Percentiles rank a stretch among this genome's conserved stretches.
Evolutionary conservation across 2,888 invertebrate species (phyloP).

Genomic region (Lepas anatifera): DNA sequence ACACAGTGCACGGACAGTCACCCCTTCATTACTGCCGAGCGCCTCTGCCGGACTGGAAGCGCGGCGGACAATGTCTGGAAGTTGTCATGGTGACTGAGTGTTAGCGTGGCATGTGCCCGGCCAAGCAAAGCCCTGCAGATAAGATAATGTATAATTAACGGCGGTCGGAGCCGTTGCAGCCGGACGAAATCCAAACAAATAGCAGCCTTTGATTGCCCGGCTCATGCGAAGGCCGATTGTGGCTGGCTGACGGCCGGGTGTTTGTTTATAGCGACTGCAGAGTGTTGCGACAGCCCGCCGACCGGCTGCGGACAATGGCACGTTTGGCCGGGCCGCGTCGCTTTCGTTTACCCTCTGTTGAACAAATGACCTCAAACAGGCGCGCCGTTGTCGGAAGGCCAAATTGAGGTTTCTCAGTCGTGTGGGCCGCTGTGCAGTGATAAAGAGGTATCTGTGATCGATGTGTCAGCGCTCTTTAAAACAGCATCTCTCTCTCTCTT

Average conservation of each 20-base stretch:
- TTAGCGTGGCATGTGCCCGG: neutral
- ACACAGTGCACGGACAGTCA: no score
- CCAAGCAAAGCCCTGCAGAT: neutral
- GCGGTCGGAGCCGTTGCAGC: neutral
- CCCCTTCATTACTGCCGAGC: neutral
- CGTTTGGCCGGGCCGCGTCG: neutral
- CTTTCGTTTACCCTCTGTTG: neutral
- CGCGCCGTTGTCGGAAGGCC: neutral
- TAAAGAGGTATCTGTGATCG: neutral
- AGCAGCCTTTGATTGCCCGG: neutral
- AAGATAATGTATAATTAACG: conserved; percentile 11
- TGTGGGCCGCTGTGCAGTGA: neutral
- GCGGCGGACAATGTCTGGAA: conserved; percentile 5
- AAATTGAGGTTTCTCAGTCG: neutral
- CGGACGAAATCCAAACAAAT: neutral
- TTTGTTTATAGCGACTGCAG: neutral
- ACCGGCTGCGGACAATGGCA: neutral
- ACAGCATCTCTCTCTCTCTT: no score
- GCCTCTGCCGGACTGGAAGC: no score
- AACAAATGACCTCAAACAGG: neutral
- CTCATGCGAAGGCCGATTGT: neutral
- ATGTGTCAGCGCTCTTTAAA: no score
- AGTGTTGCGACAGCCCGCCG: neutral
- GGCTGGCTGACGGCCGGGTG: neutral
- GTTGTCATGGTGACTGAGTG: neutral